These are phyloP conservation scores for Pristionchus exspectatus DNA, from an alignment of 2,888 invertebrate genomes.

Conservation along the genomic window DNA sequence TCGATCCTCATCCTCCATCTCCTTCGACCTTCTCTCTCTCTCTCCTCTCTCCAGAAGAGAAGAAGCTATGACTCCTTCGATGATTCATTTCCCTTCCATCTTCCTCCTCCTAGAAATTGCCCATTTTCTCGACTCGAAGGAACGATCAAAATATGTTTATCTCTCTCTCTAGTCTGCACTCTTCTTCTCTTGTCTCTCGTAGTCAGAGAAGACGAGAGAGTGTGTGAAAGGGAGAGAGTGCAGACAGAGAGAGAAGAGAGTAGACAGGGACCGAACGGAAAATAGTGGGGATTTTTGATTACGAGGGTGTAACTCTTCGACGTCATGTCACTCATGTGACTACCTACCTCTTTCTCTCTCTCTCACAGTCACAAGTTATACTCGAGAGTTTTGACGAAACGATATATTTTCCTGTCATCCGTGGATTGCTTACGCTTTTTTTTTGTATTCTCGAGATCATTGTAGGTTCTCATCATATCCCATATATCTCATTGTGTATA, in stretches of 20 bases:
- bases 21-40: not conserved
- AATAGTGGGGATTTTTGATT: slow-evolving; percentile 8
- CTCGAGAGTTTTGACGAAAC: not conserved
- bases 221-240: not conserved
- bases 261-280: not conserved
- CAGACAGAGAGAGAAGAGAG: not conserved
- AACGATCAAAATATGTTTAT: slow-evolving; percentile 33
- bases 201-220: slow-evolving; percentile 18
- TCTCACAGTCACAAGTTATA: not conserved
- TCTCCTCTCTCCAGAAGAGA: not conserved
- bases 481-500: not conserved
- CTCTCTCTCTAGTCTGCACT: not conserved
- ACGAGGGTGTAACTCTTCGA: not conserved
- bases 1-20: not conserved
- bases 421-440: not conserved
- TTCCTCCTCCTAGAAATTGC: slow-evolving; percentile 1
- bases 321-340: slow-evolving; percentile 28
- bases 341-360: slow-evolving; percentile 17
- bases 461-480: not conserved
- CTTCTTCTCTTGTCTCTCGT: not conserved
- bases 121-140: not conserved
- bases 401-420: not conserved
- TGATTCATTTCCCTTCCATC: not conserved
- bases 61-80: not conserved
- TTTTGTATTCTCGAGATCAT: not conserved